Base-by-base conservation (phyloP, 1,140 invertebrate genomes). In the Cydia amplana region DNA sequence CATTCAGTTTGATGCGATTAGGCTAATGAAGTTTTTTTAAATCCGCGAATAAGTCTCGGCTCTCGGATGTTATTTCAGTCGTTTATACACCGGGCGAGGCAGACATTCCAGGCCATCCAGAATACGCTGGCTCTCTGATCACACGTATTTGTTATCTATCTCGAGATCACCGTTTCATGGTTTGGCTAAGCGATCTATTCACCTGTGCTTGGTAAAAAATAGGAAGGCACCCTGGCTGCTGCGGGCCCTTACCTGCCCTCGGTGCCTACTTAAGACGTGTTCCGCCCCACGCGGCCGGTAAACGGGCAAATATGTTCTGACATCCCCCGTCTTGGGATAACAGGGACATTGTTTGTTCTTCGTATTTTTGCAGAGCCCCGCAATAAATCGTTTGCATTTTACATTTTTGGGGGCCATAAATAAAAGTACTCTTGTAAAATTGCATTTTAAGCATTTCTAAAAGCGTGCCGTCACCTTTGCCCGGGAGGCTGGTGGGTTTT, bases 331-430 rank as follows among this genome's bases (percentile, higher is more conserved):
- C 84, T 88, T 85, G 83, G 82, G 81, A 88, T 87, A 87, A 85
- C 85, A 87, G 83, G 84, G 81, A 83, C 82, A 87, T 91, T 91
- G 89, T 92, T 92, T 91, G 88, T 90, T 92, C 87, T 91, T 87
- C 83, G 78, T 85, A 91, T 89, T 91, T 89, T 90, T 87, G 85
- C 84, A 90, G 87, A 88, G 85, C 85, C 83, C 82, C 63, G 85
- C 86, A 91, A 91, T 92, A 91, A 92, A 92, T 91, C 84, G 86
- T 89, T 89, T 88, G 86, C 87, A 88, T 90, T 91, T 92, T 88
- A 87, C 87, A 91, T 91, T 92, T 91, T 90, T 87, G 83, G 86
- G 88, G 91, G 82, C 84, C 89, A 91, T 91, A 91, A 93, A 92
- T 92, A 91, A 90, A 88, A 85, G 82, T 86, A 80, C 81, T 87